These are phyloP conservation scores for Nephrotoma flavescens DNA, from an alignment of 2,888 invertebrate species.

Conservation along the genomic window DNA sequence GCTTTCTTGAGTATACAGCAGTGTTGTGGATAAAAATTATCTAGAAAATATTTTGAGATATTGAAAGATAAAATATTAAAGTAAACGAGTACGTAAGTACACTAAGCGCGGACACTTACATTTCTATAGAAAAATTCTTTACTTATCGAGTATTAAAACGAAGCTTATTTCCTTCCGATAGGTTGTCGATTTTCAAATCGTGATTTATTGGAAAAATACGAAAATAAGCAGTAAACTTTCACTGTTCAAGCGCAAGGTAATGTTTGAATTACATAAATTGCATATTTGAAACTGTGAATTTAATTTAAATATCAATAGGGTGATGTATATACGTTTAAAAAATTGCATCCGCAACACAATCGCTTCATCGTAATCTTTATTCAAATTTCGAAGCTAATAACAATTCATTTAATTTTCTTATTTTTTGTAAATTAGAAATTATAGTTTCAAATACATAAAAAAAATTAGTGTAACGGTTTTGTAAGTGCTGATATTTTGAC, in stretches of 20 bases:
- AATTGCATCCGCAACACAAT: neutral
- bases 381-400: neutral
- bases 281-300: neutral
- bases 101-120: no score
- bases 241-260: neutral
- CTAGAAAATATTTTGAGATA: neutral
- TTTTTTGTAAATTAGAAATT: neutral
- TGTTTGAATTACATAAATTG: neutral
- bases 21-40: neutral
- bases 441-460: neutral
- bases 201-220: neutral
- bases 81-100: no score
- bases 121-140: no score
- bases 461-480: neutral
- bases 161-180: neutral
- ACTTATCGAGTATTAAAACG: no score
- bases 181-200: neutral
- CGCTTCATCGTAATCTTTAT: neutral
- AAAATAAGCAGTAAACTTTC: neutral
- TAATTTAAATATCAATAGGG: neutral
- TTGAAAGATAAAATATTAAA: neutral
- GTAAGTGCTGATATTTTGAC: neutral
- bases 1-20: neutral
- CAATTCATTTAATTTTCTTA: neutral
- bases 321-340: neutral